Percentiles rank a stretch among this genome's conserved stretches.
These are phyloP conservation scores for Drosophila engyochracea DNA, from an alignment of 2,888 invertebrate genomes.

Conservation along the genomic window DNA sequence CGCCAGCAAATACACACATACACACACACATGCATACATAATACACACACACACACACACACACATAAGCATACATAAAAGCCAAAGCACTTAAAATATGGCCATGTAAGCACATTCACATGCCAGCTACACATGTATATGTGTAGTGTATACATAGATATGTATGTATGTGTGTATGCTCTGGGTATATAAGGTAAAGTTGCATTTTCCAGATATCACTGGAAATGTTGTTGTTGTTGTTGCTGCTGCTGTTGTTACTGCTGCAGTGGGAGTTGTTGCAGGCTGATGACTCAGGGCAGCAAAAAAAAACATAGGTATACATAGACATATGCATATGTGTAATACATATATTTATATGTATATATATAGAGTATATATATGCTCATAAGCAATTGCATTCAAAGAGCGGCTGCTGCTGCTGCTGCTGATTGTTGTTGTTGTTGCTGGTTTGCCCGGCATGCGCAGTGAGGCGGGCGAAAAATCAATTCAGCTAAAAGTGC, in stretches of 20 bases:
- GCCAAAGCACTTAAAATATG: conserved; percentile 70
- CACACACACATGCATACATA: neutral
- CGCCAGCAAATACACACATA: conserved; percentile 5
- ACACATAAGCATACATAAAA: conserved; percentile 8
- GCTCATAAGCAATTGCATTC: conserved; percentile 54
- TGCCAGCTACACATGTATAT: conserved; percentile 4
- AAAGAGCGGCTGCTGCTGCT: conserved; percentile 34
- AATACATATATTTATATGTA: neutral
- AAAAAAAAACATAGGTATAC: conserved; percentile 15
- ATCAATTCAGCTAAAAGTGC: conserved; percentile 83
- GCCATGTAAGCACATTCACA: conserved; percentile 59
- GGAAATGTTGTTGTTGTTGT: conserved; percentile 34
- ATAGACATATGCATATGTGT: neutral
- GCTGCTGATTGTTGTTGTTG: conserved; percentile 8
- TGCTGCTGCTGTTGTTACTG: conserved; percentile 18
- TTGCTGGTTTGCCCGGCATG: conserved; percentile 71
- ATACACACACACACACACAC: neutral
- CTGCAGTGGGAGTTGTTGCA: conserved; percentile 31
- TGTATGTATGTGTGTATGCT: neutral
- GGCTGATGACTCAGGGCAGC: conserved; percentile 55
- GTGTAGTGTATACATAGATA: neutral
- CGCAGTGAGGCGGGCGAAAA: conserved; percentile 75
- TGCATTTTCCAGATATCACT: conserved; percentile 56
- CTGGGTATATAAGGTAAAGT: conserved; percentile 25
- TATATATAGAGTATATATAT: conserved; percentile 4